A percentile compares a stretch with the other conserved stretches of the same genome.
Conservation (phyloP, 2,888 invertebrate genomes). For the Leptinotarsa peninsularis region DNA sequence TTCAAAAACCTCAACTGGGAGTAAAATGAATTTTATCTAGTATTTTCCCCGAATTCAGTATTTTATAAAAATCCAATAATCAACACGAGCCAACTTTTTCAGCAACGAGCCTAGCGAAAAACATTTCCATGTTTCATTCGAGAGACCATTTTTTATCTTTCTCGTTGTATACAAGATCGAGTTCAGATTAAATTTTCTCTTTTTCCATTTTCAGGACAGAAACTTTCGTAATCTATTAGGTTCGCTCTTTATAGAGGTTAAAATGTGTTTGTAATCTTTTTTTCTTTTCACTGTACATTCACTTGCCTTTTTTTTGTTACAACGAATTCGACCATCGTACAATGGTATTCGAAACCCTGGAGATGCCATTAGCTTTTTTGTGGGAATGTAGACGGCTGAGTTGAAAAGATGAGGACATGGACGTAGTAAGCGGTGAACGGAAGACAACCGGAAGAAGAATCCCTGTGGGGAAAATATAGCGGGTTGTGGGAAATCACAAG, state of each 20-base stretch:
- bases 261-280: conserved; percentile 36
- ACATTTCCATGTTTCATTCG: conserved; percentile 7
- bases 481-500: not conserved
- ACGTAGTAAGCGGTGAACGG: conserved; percentile 10
- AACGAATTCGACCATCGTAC: conserved; percentile 19
- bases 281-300: conserved; percentile 22
- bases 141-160: conserved; percentile 11
- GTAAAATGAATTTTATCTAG: no score
- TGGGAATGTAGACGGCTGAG: conserved; percentile 21
- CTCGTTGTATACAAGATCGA: conserved; percentile 23
- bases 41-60: not conserved
- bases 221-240: conserved; percentile 39
- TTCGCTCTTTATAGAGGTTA: conserved; percentile 29
- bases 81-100: not conserved
- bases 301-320: conserved; percentile 29
- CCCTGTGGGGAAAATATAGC: conserved; percentile 12
- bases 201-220: conserved; percentile 24
- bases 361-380: conserved; percentile 41
- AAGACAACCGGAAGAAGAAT: conserved; percentile 19
- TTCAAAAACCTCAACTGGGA: no score
- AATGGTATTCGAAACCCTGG: conserved; percentile 34
- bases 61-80: conserved; percentile 2
- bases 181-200: conserved; percentile 30
- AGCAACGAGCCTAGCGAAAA: not conserved
- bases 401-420: conserved; percentile 26